phyloP scores from a whole-genome alignment of 92 coral and sea anemone genomes.

The Epizoanthus stellaris region DNA sequence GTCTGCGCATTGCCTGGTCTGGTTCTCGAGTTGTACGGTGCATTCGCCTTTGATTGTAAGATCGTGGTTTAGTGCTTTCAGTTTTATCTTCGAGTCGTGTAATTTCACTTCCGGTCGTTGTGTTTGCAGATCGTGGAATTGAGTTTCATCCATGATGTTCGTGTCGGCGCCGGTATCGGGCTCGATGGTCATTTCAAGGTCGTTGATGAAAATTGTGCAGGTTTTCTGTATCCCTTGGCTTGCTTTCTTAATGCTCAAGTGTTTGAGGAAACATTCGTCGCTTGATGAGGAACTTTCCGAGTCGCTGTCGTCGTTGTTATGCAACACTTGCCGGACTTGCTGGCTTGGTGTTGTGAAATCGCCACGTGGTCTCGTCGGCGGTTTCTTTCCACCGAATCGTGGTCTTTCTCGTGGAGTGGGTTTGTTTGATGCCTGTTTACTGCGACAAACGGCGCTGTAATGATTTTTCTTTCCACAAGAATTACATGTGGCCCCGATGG shows the following conservation, averaged over 20 bases:
- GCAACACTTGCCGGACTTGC: conserved; percentile 24
- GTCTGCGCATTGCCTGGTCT: conserved; percentile 22
- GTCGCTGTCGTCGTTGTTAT: conserved; percentile 18
- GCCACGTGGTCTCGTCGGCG: not conserved
- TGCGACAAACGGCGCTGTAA: conserved; percentile 15
- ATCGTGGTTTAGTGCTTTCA: conserved; percentile 29
- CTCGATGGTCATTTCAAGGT: conserved; percentile 21
- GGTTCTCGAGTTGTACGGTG: conserved; percentile 29
- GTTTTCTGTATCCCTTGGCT: conserved; percentile 25
- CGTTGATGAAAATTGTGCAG: conserved; percentile 29
- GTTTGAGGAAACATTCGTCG: conserved; percentile 14
- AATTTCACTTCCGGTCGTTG: conserved; percentile 30
- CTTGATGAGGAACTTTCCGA: conserved; percentile 4
- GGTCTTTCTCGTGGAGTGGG: not conserved
- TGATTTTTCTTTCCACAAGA: conserved; percentile 19
- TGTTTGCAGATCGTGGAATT: conserved; percentile 33
- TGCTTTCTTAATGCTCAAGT: conserved; percentile 21
- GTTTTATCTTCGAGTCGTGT: conserved; percentile 14
- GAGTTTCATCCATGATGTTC: conserved; percentile 42
- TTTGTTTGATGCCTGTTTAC: conserved; percentile 8
- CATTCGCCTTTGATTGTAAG: conserved; percentile 28
- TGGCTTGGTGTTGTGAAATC: conserved; percentile 17
- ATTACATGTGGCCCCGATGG: conserved; percentile 30
- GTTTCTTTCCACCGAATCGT: not conserved
- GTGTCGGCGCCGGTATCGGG: conserved; percentile 47